Evolutionary conservation across 2,113 vertebrate genomes (phyloP), one percentile per base, ranked within the genome.

Genomic region (Ardeotis arabs): DNA sequence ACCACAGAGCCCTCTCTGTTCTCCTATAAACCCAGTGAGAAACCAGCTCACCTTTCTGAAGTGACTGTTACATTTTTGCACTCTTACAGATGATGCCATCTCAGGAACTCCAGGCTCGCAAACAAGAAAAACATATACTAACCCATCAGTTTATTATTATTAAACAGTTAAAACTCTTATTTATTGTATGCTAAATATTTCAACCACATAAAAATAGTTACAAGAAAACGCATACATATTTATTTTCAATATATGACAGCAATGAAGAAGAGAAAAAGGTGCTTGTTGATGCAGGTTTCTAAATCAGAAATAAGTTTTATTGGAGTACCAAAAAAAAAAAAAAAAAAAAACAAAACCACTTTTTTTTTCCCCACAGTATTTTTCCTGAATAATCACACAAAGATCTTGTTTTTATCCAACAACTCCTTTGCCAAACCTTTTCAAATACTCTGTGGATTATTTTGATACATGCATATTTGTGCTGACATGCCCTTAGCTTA

Each of bases 1-100:
- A 60, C 58, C 77, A 82, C 6, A 96, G 59, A 92, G 53, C 53
- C 44, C n/a, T 53, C 80, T 92, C 88, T 84, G 80, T 69, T 92
- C 58, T 81, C 49, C 39, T 79, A 39, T 76, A 14, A 2, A 6
- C 24, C n/a, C 66, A 23, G 35, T 50, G 58, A 44, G 77, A 92
- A 90, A 67, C 13, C 52, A 84, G 60, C 45, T 77, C 90, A 90
- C 73, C 47, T 86, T 92, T 93, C 77, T 75, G 23, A 70, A 62
- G 13, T 12, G 53, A 84, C 45, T 1, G 3, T 75, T n/a, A 14
- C 8, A 62, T 41, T 60, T 72, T 92, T 53, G 21, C 5, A 1
- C 44, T 35, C 24, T 60, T 44, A 87, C 41, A 66, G 33, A 58
- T 24, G 14, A 37, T 47, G 23, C 24, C 14, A 24, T 37, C 58